phyloP scores from a whole-genome alignment of 2,113 vertebrate species.

The Muntiacus reevesi region DNA sequence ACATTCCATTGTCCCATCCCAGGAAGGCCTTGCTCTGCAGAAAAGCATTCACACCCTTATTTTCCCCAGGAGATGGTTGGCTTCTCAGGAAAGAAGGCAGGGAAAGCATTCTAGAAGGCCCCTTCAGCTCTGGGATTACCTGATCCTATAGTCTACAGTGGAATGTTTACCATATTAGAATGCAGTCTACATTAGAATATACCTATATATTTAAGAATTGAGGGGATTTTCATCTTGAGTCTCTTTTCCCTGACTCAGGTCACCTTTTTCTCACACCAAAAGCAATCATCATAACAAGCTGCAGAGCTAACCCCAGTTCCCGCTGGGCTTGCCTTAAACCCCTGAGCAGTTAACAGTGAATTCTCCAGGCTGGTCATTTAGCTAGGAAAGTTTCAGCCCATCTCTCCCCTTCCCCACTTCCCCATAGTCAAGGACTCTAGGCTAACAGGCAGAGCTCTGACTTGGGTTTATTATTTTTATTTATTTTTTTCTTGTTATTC shows the following conservation, averaged over 20 bases:
- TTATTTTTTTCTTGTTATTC: slow-evolving; percentile 53
- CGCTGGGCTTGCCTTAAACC: background rate
- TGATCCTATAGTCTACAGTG: slow-evolving; percentile 57
- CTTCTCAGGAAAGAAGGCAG: background rate
- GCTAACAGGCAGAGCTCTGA: background rate
- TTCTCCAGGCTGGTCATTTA: background rate
- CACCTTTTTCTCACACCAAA: slow-evolving; percentile 9
- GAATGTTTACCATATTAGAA: slow-evolving; percentile 59
- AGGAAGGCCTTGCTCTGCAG: background rate
- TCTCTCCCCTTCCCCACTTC: background rate
- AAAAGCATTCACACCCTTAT: background rate
- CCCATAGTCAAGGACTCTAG: background rate
- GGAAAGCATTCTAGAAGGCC: background rate
- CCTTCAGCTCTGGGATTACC: slow-evolving; percentile 3
- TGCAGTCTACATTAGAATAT: slow-evolving; percentile 51
- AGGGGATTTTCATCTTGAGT: slow-evolving; percentile 57
- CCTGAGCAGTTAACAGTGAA: background rate
- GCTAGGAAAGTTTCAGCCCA: background rate
- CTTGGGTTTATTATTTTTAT: slow-evolving; percentile 46
- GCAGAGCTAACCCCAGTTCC: background rate
- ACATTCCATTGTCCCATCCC: background rate
- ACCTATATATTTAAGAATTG: slow-evolving; percentile 69
- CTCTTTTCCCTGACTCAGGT: slow-evolving; percentile 42
- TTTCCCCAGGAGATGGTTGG: background rate
- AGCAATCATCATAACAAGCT: background rate